These are phyloP conservation scores for Erithacus rubecula DNA, from an alignment of 2,797 vertebrate genomes.

Conservation along the genomic window DNA sequence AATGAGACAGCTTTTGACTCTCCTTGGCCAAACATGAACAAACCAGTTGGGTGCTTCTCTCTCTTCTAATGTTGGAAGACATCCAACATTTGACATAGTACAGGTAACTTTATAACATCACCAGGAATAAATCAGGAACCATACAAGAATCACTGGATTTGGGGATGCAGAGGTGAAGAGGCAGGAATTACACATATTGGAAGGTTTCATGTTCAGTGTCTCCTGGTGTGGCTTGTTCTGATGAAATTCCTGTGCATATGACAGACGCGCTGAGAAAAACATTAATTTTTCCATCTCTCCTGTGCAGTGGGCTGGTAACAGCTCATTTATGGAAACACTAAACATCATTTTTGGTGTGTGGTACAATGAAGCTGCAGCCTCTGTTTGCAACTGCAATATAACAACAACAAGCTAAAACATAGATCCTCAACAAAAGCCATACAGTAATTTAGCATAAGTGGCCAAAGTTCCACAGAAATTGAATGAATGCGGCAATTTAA, in stretches of 20 bases:
- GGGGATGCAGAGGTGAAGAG: background rate
- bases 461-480: background rate
- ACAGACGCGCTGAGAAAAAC: background rate
- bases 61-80: background rate
- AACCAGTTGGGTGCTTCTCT: background rate
- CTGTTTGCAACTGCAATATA: background rate
- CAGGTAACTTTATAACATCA: background rate
- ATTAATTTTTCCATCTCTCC: background rate
- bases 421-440: background rate
- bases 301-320: background rate
- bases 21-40: background rate
- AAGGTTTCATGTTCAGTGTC: background rate
- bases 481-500: background rate
- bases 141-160: background rate
- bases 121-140: background rate
- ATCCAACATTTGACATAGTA: background rate
- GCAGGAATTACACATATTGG: background rate
- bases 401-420: background rate
- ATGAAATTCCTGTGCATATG: background rate
- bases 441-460: background rate
- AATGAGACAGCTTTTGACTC: constrained; percentile 21
- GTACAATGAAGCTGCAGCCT: background rate
- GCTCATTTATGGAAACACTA: background rate
- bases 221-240: background rate
- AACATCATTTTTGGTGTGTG: background rate